Evolutionary conservation across 2,113 vertebrate genomes (phyloP), one percentile per base, ranked within the genome.

Genomic region (Tympanuchus pallidicinctus): DNA sequence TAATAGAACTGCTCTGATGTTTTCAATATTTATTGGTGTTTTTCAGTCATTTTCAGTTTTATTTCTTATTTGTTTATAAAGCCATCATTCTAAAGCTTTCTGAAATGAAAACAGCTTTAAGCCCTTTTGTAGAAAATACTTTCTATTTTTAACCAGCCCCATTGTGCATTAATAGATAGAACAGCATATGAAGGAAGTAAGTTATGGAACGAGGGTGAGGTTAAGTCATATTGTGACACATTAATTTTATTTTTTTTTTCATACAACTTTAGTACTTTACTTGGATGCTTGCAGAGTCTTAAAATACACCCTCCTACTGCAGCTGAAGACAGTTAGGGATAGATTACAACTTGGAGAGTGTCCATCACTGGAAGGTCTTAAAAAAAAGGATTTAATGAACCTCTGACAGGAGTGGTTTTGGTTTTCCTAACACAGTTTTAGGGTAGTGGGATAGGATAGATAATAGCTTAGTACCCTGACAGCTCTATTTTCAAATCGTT

Each of bases 361-460:
- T 87, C 17, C 43, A 69, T 47, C 66, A 21, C 66, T 76, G 48
- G 7, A 82, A 73, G 5, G 12, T 73, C 59, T 72, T 52, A 32
- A 19, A 32, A 77, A 89, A 61, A 89, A 34, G 8, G 7, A 61
- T 76, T 73, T 89, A 47, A 93, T 40, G 30, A 82, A 65, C 20
- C 2, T 61, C 43, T 85, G 63, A 66, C 30, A 85, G 4, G 25
- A 87, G 36, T 24, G 84, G 19, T 60, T 91, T 79, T 89, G n/a
- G 32, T 73, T 91, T 72, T 94, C 45, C 63, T 91, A 71, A 57
- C 71, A 8, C 34, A 75, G 14, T 65, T 96, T 65, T 52, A 65
- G 13, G 28, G 19, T 21, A 69, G 17, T 61, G 15, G 57, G 12
- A 10, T n/a, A 43, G 30, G 63, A 63, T 2, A 47, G 77, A 45